A percentile compares a stretch with the other conserved stretches of the same genome.
These are phyloP conservation scores for Mnemiopsis leidyi DNA, from an alignment of 37 sponge, comb jelly and placozoan species.

Conservation along the genomic window DNA sequence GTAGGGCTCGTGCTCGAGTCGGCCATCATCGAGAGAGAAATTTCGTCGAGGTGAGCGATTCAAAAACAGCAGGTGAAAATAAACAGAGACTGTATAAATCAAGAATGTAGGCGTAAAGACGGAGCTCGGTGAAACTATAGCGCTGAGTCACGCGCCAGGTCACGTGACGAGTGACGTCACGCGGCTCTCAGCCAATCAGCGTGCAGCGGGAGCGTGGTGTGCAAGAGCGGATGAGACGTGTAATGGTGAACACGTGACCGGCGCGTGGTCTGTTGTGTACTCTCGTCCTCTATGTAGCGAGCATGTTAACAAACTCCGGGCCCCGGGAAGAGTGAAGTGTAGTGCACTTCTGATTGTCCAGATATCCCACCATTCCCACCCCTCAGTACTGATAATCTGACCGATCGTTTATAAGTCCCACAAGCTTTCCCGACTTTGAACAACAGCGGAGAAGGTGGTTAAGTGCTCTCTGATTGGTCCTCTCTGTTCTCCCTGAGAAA, in stretches of 20 bases:
- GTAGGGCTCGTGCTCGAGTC: slow-evolving; percentile 33
- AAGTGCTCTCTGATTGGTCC: neutral
- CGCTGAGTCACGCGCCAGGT: slow-evolving; percentile 60
- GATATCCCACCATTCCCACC: too few species aligned
- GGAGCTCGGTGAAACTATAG: slow-evolving; percentile 52
- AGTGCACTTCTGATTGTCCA: slow-evolving; percentile 83
- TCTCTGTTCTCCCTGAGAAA: too few species aligned
- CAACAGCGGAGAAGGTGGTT: neutral
- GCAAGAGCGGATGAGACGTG: slow-evolving; percentile 15
- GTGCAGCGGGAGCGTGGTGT: neutral
- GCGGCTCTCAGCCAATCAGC: slow-evolving; percentile 40
- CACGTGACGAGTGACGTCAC: slow-evolving; percentile 57
- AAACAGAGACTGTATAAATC: slow-evolving; percentile 23
- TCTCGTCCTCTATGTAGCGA: neutral
- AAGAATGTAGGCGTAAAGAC: neutral
- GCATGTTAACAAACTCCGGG: slow-evolving; percentile 52
- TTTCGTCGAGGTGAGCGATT: neutral
- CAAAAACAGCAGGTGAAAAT: slow-evolving; percentile 14
- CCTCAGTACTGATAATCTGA: neutral
- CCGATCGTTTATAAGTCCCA: neutral
- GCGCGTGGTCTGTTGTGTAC: neutral
- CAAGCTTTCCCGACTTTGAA: neutral
- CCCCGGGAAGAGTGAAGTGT: slow-evolving; percentile 68
- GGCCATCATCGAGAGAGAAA: slow-evolving; percentile 14
- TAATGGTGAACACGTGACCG: neutral